phyloP scores from a whole-genome alignment of 1,140 invertebrate species.

The Hormaphis cornu region DNA sequence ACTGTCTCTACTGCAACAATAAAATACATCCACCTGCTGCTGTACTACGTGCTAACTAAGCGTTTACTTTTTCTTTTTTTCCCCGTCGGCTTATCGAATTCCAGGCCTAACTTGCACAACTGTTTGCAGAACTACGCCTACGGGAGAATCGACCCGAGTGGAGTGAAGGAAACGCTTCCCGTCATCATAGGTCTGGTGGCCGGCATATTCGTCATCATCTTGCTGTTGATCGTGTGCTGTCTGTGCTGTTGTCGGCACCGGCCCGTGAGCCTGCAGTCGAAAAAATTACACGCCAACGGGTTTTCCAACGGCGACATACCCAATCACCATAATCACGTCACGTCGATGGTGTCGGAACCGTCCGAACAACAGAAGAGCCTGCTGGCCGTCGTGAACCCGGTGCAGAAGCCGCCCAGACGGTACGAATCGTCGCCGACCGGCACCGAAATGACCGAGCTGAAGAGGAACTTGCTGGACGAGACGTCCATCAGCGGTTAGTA shows the following conservation, averaged over 20 bases:
- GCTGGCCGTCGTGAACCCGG: constrained; percentile 69
- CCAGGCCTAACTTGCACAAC: too few relatives aligned
- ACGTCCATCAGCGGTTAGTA: constrained; percentile 58
- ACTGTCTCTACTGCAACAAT: too few relatives aligned
- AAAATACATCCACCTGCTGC: too few relatives aligned
- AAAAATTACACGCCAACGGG: constrained; percentile 37
- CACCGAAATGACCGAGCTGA: constrained; percentile 68
- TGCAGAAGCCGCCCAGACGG: constrained; percentile 63
- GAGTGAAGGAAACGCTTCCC: constrained; percentile 44
- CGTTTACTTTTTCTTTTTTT: too few relatives aligned
- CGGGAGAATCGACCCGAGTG: constrained; percentile 46
- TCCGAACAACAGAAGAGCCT: constrained; percentile 59
- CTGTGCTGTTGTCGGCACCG: constrained; percentile 34
- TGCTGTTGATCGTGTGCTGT: constrained; percentile 36
- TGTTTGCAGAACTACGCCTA: constrained; percentile 37
- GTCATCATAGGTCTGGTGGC: constrained; percentile 42
- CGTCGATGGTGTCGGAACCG: constrained; percentile 14
- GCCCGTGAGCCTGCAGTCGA: constrained; percentile 20
- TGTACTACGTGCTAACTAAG: too few relatives aligned
- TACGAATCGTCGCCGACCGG: constrained; percentile 53
- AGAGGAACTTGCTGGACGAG: constrained; percentile 63
- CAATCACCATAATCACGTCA: constrained; percentile 34
- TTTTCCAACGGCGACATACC: constrained; percentile 38
- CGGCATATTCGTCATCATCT: constrained; percentile 33
- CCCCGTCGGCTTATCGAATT: too few relatives aligned